Conservation (phyloP, 2,113 vertebrate genomes). For the Stegostoma tigrinum region DNA sequence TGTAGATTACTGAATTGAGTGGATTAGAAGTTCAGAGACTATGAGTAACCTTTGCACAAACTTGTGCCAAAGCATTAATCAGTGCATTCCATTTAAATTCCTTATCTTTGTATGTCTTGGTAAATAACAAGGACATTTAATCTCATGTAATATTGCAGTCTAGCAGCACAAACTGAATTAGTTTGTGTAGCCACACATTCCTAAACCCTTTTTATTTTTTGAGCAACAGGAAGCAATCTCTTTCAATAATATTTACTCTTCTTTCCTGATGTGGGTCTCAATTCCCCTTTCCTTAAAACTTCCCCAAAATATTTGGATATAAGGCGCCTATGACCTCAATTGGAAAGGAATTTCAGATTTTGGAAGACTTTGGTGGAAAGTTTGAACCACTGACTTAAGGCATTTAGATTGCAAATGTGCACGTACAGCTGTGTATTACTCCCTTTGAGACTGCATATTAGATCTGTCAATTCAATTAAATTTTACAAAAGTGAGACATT, state of each 20-base stretch:
- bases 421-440: neutral
- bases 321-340: constrained; percentile 17
- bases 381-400: neutral
- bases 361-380: constrained; percentile 8
- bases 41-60: neutral
- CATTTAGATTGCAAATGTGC: neutral
- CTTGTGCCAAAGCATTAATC: neutral
- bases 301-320: constrained; percentile 13
- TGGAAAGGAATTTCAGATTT: neutral
- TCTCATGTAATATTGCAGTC: neutral
- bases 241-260: constrained; percentile 15
- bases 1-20: neutral
- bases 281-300: neutral
- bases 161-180: neutral
- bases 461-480: neutral
- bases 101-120: neutral
- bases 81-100: neutral
- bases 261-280: neutral
- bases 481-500: neutral
- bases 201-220: neutral
- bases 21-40: neutral
- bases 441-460: neutral
- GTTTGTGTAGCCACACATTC: neutral
- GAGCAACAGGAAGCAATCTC: neutral
- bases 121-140: neutral